phyloP scores from a whole-genome alignment of 2,888 invertebrate species.

The Odontomyia ornata region DNA sequence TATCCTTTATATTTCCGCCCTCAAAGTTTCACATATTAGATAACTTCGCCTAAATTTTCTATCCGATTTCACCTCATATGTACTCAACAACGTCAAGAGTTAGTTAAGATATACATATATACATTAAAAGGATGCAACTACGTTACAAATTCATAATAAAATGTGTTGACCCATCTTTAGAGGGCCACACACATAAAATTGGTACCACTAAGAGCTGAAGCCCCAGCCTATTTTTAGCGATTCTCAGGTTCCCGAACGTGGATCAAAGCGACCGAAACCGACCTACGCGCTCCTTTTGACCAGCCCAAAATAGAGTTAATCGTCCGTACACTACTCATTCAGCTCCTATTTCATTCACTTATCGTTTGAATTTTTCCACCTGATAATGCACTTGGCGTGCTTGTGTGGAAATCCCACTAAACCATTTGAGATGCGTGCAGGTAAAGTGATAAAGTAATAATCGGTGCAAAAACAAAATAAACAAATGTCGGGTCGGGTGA shows the following conservation, averaged over 20 bases:
- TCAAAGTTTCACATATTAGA: no score
- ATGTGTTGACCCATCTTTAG: not conserved
- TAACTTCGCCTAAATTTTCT: no score
- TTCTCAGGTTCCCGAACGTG: not conserved
- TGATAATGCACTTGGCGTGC: not conserved
- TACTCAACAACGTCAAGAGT: no score
- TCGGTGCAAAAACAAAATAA: constrained; percentile 31
- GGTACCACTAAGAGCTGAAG: not conserved
- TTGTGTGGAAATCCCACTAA: constrained; percentile 13
- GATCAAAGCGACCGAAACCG: constrained; percentile 15
- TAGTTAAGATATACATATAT: no score
- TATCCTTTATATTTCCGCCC: no score
- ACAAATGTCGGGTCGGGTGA: constrained; percentile 17
- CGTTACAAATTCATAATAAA: no score
- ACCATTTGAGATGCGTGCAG: not conserved
- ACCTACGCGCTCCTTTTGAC: not conserved
- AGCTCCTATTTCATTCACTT: not conserved
- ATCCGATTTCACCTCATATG: no score
- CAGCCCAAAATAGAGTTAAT: constrained; percentile 6
- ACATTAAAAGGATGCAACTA: no score
- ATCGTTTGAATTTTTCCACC: constrained; percentile 16
- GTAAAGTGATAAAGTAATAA: constrained; percentile 38
- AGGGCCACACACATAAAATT: not conserved
- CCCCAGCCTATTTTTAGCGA: constrained; percentile 18
- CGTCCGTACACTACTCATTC: not conserved